Percentiles rank a stretch among this genome's conserved stretches.
Evolutionary conservation across 2,113 vertebrate species (phyloP).

Genomic region (Passer montanus): DNA sequence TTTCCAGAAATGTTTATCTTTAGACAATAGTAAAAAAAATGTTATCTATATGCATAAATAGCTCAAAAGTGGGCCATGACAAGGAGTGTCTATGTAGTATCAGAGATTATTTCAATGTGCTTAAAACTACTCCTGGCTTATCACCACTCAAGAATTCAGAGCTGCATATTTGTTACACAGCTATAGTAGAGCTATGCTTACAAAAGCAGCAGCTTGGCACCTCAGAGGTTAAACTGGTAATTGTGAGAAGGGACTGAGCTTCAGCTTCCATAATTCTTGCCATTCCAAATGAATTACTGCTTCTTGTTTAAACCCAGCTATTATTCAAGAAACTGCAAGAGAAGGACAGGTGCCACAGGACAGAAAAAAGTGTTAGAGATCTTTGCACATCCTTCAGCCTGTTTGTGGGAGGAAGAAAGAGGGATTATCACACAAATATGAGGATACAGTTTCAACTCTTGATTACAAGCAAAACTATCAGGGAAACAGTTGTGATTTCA

Average conservation of each 20-base stretch:
- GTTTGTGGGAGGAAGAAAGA: neutral
- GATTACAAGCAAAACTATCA: neutral
- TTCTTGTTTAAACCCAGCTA: neutral
- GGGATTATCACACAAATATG: neutral
- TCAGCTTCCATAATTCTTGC: neutral
- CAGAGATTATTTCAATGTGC: neutral
- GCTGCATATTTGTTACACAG: neutral
- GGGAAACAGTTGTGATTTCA: neutral
- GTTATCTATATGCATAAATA: neutral
- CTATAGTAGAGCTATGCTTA: fast-evolving
- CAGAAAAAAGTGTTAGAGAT: neutral
- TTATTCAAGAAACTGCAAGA: neutral
- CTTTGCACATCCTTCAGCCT: neutral
- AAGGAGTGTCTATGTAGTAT: neutral
- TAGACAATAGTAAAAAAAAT: neutral
- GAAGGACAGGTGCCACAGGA: neutral
- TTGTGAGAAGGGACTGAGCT: neutral
- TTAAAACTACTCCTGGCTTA: neutral
- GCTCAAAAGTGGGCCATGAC: neutral
- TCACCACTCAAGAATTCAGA: neutral
- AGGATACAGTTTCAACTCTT: neutral
- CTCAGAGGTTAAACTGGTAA: neutral
- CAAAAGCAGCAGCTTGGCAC: neutral
- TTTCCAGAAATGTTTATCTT: neutral
- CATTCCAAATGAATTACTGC: slow-evolving; percentile 1